Conservation (phyloP, 2,113 vertebrate genomes). For the Melanerpes aurifrons region DNA sequence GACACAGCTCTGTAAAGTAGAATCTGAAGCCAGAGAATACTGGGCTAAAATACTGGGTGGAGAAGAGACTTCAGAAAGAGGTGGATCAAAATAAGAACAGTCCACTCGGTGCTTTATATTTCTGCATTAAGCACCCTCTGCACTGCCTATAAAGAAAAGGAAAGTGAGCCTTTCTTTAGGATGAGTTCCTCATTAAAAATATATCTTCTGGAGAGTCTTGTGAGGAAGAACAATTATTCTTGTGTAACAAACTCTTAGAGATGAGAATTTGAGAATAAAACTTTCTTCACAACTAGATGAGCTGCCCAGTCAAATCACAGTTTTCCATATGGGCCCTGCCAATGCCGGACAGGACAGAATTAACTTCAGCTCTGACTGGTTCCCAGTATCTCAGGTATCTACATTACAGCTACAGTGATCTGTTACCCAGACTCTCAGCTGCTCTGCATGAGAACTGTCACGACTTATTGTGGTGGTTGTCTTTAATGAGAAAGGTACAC, state of each 20-base stretch:
- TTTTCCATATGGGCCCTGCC: not conserved
- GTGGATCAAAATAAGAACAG: not conserved
- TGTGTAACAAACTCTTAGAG: not conserved
- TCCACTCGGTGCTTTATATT: not conserved
- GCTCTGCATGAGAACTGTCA: not conserved
- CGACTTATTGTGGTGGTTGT: not conserved
- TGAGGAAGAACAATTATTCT: not conserved
- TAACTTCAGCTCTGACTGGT: not conserved
- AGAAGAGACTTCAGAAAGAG: not conserved
- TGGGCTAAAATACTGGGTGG: not conserved
- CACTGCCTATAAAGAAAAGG: not conserved
- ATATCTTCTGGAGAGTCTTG: not conserved
- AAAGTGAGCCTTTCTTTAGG: not conserved
- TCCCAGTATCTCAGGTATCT: not conserved
- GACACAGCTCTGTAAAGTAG: not conserved
- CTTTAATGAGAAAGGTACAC: not conserved
- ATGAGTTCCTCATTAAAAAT: not conserved
- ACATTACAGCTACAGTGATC: not conserved
- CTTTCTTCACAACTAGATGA: not conserved
- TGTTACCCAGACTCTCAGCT: accelerated
- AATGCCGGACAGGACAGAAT: not conserved
- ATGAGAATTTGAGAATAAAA: not conserved
- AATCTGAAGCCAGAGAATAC: not conserved
- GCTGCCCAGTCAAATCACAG: not conserved
- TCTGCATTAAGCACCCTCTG: not conserved